Evolutionary conservation across 2,797 vertebrate genomes (phyloP), one percentile per base, ranked within the genome.

Genomic region (Darevskia nairensis): DNA sequence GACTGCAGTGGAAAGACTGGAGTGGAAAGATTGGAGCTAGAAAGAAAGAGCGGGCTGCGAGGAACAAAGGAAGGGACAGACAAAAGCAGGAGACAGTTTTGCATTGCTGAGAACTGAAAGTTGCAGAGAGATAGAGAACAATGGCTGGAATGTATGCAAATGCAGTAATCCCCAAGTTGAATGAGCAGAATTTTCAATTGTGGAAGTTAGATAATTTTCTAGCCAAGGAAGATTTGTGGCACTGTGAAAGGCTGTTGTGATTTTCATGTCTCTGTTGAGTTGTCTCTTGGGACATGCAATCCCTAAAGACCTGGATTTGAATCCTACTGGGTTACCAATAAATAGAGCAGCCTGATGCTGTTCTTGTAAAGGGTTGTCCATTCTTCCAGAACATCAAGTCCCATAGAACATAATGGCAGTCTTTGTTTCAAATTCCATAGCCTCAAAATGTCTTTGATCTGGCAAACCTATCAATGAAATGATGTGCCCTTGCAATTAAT

Each of bases 401-500:
- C 59, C 61, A 68, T 29, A 46, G 75, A 86, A 46, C 59, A 78
- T 44, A 68, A 68, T 68, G 59, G 84, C n/a, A 6, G 9, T 32
- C 84, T 86, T 74, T 68, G 39, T 46, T 86, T 86, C 74, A 78
- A 86, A 78, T 78, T 74, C 39, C 39, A 66, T 19, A 32, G 27
- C 74, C 39, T 59, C 74, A 11, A 77, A 77, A 86, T 86, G 84
- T 76, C 83, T 85, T 15, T 68, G 75, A 46, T 44, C 84, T 78
- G 75, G 74, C 59, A 78, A 77, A 41, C 61, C 61, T 78, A 46
- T 59, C 39, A 78, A n/a, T 21, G 41, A 46, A 78, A 68, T 25
- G 17, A 78, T 66, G 59, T 86, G 46, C 29, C 74, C 84, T 66
- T 86, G 74, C 84, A 86, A 86, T 86, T 78, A 86, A 77, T 86